Evolutionary conservation across 2,797 vertebrate genomes (phyloP).

Genomic region (Pantherophis alleghaniensis): DNA sequence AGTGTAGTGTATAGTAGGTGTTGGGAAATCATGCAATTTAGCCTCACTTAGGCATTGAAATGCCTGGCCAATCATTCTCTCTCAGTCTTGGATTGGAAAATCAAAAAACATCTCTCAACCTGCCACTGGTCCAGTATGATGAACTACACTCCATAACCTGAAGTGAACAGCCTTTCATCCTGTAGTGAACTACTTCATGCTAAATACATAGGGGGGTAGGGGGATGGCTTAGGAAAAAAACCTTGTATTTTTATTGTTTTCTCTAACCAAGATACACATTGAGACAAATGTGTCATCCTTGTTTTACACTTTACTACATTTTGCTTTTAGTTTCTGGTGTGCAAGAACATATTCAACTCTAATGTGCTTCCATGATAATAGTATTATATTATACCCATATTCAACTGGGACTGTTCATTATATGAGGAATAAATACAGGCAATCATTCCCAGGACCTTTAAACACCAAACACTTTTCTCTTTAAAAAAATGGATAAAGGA

Average conservation of each 20-base stretch:
- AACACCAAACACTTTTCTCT: not conserved
- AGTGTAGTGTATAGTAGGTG: not conserved
- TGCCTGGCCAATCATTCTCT: not conserved
- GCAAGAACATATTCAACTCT: fast-evolving
- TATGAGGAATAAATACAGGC: not conserved
- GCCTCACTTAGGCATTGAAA: not conserved
- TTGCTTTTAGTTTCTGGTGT: fast-evolving
- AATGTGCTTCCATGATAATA: not conserved
- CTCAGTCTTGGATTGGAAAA: not conserved
- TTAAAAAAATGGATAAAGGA: not conserved
- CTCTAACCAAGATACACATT: not conserved
- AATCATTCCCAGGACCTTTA: not conserved
- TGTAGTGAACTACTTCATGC: not conserved
- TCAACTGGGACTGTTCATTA: not conserved
- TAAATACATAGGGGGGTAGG: not conserved
- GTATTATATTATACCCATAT: not conserved
- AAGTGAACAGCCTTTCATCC: not conserved
- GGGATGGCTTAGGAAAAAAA: fast-evolving
- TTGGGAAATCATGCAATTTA: not conserved
- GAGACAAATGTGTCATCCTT: fast-evolving
- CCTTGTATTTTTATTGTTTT: fast-evolving
- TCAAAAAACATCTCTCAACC: not conserved
- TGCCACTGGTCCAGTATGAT: not conserved
- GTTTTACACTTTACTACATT: not conserved
- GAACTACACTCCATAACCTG: not conserved